Evolutionary conservation across 2,113 vertebrate species (phyloP).

Genomic region (Myiagra hebetior): DNA sequence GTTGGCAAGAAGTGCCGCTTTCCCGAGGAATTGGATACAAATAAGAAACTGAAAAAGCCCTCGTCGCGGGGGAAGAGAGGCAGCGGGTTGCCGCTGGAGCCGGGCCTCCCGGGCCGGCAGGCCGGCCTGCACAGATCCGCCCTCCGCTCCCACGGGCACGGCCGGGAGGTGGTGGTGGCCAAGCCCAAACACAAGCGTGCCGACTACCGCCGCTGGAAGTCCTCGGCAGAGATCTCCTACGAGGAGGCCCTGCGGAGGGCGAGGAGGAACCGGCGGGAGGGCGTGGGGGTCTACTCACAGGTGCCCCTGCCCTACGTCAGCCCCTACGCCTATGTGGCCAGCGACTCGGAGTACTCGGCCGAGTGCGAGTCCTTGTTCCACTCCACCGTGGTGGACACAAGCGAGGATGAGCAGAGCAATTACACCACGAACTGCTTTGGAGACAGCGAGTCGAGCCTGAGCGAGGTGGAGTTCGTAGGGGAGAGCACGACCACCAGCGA

Average conservation of each 20-base stretch:
- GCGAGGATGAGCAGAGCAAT: slow-evolving; percentile 89
- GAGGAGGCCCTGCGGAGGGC: slow-evolving; percentile 80
- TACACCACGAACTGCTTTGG: slow-evolving; percentile 93
- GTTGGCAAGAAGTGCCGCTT: slow-evolving; percentile 73
- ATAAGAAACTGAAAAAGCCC: slow-evolving; percentile 74
- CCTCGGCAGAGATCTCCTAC: slow-evolving; percentile 76
- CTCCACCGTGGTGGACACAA: slow-evolving; percentile 91
- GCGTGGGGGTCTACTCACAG: slow-evolving; percentile 61
- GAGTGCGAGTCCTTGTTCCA: slow-evolving; percentile 93
- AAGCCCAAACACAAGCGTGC: slow-evolving; percentile 87
- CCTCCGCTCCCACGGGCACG: slow-evolving; percentile 60
- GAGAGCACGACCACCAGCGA: slow-evolving; percentile 84
- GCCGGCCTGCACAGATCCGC: slow-evolving; percentile 22
- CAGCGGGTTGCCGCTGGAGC: slow-evolving; percentile 65
- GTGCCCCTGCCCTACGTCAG: slow-evolving; percentile 73
- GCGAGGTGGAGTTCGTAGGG: slow-evolving; percentile 82
- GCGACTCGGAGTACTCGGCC: slow-evolving; percentile 93
- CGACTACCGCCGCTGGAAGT: slow-evolving; percentile 79
- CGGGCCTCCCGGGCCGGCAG: slow-evolving; percentile 57
- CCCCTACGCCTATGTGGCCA: slow-evolving; percentile 79
- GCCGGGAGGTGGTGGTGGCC: slow-evolving; percentile 79
- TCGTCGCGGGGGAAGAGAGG: slow-evolving; percentile 69
- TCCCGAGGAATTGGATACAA: slow-evolving; percentile 76
- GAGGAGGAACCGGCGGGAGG: slow-evolving; percentile 72
- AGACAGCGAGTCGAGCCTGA: slow-evolving; percentile 89